Evolutionary conservation across 2,113 vertebrate species (phyloP).

Genomic region (Aptenodytes forsteri): DNA sequence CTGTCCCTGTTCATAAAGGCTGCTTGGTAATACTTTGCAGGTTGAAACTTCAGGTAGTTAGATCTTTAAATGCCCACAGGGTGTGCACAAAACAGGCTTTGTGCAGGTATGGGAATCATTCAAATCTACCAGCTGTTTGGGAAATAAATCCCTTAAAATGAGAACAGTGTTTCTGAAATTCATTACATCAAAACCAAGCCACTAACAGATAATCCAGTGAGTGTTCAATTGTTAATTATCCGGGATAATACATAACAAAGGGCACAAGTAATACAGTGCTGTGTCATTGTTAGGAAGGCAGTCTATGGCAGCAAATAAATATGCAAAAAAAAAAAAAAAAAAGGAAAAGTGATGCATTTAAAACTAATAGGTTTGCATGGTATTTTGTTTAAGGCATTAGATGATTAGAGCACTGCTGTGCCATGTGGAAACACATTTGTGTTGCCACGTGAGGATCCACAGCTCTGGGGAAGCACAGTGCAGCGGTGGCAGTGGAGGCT

Average conservation of each 20-base stretch:
- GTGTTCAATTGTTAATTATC: conserved; percentile 15
- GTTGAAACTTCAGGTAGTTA: neutral
- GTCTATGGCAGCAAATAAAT: neutral
- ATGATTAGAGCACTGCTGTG: neutral
- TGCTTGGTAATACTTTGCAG: neutral
- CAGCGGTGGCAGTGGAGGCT: neutral
- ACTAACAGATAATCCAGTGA: conserved; percentile 23
- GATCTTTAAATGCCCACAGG: neutral
- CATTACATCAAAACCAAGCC: neutral
- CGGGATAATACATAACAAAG: neutral
- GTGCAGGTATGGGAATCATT: neutral
- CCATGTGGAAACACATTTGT: neutral
- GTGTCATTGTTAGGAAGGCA: neutral
- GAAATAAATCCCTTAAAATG: conserved; percentile 6
- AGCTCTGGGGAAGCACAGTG: rapidly evolving
- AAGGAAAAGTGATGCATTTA: neutral
- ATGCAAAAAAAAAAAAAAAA: neutral
- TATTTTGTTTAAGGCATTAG: neutral
- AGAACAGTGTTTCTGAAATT: neutral
- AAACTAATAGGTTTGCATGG: neutral
- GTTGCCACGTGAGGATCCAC: rapidly evolving
- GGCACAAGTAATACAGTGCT: neutral
- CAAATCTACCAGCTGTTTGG: neutral
- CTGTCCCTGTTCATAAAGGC: neutral
- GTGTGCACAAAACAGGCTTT: neutral